Conservation (phyloP, 2,888 invertebrate species). For the Heliconius cydno region DNA sequence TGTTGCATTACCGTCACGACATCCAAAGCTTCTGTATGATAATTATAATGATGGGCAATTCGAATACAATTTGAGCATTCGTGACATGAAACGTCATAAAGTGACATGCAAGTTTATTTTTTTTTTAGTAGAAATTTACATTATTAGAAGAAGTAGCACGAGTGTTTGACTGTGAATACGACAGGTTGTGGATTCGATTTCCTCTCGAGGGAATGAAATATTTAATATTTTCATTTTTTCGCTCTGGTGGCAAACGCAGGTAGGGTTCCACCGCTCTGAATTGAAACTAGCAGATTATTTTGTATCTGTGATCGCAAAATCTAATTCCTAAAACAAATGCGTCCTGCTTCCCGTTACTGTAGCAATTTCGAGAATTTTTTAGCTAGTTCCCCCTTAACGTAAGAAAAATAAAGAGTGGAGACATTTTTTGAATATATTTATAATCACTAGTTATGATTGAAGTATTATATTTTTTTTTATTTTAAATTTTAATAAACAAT, state of each 20-base stretch:
- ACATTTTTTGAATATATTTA: too few relatives aligned
- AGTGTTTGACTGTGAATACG: background rate
- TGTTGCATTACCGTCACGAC: constrained; percentile 23
- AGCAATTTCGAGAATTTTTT: too few relatives aligned
- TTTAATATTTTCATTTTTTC: background rate
- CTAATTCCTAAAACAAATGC: too few relatives aligned
- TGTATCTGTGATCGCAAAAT: too few relatives aligned
- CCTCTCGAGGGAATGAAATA: background rate
- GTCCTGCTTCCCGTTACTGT: too few relatives aligned
- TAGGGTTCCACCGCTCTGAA: too few relatives aligned
- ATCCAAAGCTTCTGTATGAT: constrained; percentile 28
- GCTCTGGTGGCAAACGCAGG: background rate
- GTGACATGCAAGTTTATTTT: constrained; percentile 1
- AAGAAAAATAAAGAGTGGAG: too few relatives aligned
- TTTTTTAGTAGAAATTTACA: background rate
- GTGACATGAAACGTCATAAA: constrained; percentile 27
- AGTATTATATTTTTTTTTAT: too few relatives aligned
- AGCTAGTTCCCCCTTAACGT: too few relatives aligned
- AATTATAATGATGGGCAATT: constrained; percentile 36
- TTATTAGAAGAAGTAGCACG: background rate
- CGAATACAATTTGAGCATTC: constrained; percentile 27
- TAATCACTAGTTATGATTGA: too few relatives aligned
- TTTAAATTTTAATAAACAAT: background rate
- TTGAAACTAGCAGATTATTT: too few relatives aligned
- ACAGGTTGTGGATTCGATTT: background rate